Base-by-base conservation (phyloP, 2,888 invertebrate species). In the Toxonevra muliebris region DNA sequence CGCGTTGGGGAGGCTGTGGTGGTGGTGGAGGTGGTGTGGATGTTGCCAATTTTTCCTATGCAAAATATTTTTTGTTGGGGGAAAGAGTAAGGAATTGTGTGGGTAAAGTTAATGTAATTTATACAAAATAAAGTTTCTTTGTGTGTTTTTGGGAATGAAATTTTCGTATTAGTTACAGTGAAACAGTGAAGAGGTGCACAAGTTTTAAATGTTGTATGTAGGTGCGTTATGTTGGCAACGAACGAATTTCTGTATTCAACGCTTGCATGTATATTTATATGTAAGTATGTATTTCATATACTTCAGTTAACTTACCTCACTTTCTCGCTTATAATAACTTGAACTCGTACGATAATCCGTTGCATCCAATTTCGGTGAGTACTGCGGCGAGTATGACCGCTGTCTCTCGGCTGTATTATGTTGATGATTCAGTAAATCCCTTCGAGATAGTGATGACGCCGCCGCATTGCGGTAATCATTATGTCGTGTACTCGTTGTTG, bases 301-400 rank as follows among this genome's bases (percentile, higher is more conserved):
- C 2, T 19, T 30, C 30, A 7, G 12, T 10, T 5, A 12, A 48
- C 82, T 81, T 77, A 85, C 85, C 82, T 85, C 84, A 74, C 82
- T 84, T 69, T 85, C 84, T 2, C 84, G 79, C 71, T 84, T 85
- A 74, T 85, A 85, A 71, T 82, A 84, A 73, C 82, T 83, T 58
- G 82, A 82, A 60, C 81, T 83, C 4, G 76, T 82, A 53, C 83
- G 82, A 64, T 84, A 85, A 61, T 83, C 81, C 45, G 82, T 77
- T 9, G 80, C 70, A 68, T 85, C 83, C 71, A 80, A 75, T 69
- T 83, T 84, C 65, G 84, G 82, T 12, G 85, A 83, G 68, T 82
- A 84, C 69, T 85, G 85, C 42, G 86, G 86, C 45, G 85, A 85
- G 71, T 83, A 85, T 45, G 85, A 84, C 63, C 78, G 79, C 63